Percentiles rank a stretch among this genome's conserved stretches.
These are phyloP conservation scores for Hipposideros larvatus DNA, from an alignment of 2,797 vertebrate genomes.

Conservation along the genomic window DNA sequence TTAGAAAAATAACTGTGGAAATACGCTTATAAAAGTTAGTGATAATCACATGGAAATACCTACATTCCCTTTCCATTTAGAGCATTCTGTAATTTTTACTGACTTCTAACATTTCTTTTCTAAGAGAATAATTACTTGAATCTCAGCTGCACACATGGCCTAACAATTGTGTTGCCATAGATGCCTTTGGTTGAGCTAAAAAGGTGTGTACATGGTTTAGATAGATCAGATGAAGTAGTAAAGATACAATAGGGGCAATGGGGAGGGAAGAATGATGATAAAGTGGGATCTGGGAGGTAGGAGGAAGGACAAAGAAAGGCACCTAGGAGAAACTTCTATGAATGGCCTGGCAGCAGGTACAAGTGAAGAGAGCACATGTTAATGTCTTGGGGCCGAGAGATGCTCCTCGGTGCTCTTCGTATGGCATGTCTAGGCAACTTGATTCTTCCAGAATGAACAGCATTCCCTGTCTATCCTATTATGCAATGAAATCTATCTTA, in stretches of 20 bases:
- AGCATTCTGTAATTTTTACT: background rate
- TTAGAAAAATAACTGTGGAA: constrained; percentile 65
- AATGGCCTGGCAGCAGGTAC: constrained; percentile 37
- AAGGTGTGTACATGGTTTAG: background rate
- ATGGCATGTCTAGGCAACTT: background rate
- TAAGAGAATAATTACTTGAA: constrained; percentile 44
- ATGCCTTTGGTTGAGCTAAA: constrained; percentile 46
- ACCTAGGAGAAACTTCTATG: constrained; percentile 32
- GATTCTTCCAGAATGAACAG: constrained; percentile 39
- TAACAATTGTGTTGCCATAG: background rate
- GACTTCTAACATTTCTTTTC: constrained; percentile 55
- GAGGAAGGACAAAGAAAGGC: constrained; percentile 49
- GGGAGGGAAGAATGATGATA: background rate
- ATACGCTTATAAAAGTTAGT: constrained; percentile 24
- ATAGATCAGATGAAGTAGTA: background rate
- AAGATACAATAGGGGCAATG: background rate
- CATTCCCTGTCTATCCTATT: constrained; percentile 29
- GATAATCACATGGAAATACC: constrained; percentile 44
- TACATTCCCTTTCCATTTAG: constrained; percentile 27
- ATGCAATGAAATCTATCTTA: constrained; percentile 54
- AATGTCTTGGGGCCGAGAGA: constrained; percentile 7
- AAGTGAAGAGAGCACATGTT: constrained; percentile 3
- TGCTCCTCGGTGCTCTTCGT: background rate
- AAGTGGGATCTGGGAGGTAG: background rate
- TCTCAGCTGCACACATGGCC: constrained; percentile 25